Conservation (phyloP, 1,140 invertebrate species). For the Ladona fulva region DNA sequence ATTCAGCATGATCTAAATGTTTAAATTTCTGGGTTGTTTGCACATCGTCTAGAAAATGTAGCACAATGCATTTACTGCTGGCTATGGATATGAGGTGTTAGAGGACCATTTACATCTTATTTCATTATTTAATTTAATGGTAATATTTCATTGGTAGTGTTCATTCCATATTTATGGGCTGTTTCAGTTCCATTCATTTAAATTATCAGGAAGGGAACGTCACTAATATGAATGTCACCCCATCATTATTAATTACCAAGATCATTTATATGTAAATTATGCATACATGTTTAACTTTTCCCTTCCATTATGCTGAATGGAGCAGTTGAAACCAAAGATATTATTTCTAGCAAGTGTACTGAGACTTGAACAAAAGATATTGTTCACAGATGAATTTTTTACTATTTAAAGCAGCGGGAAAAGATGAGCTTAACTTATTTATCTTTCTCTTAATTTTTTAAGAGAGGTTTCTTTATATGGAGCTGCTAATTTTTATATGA, state of each 20-base stretch:
- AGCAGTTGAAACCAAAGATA: background rate
- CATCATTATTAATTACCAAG: background rate
- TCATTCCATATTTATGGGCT: background rate
- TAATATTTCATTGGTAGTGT: background rate
- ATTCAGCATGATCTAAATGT: too few relatives aligned
- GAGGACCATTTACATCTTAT: too few relatives aligned
- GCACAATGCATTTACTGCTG: too few relatives aligned
- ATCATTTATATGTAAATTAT: background rate
- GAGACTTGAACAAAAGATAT: background rate
- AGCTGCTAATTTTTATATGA: background rate
- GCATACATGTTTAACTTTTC: background rate
- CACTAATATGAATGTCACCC: background rate
- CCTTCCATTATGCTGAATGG: background rate
- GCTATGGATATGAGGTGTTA: too few relatives aligned
- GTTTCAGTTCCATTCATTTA: background rate
- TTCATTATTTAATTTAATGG: too few relatives aligned
- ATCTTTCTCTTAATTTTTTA: background rate
- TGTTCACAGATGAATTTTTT: background rate
- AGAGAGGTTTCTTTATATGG: background rate
- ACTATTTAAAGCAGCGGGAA: background rate
- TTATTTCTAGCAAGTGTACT: background rate
- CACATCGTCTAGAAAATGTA: too few relatives aligned
- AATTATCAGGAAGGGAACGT: background rate
- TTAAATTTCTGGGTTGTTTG: too few relatives aligned
- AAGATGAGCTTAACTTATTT: constrained; percentile 2